Evolutionary conservation across 2,888 invertebrate genomes (phyloP), one percentile per base, ranked within the genome.

Genomic region (Caenorhabditis afra): DNA sequence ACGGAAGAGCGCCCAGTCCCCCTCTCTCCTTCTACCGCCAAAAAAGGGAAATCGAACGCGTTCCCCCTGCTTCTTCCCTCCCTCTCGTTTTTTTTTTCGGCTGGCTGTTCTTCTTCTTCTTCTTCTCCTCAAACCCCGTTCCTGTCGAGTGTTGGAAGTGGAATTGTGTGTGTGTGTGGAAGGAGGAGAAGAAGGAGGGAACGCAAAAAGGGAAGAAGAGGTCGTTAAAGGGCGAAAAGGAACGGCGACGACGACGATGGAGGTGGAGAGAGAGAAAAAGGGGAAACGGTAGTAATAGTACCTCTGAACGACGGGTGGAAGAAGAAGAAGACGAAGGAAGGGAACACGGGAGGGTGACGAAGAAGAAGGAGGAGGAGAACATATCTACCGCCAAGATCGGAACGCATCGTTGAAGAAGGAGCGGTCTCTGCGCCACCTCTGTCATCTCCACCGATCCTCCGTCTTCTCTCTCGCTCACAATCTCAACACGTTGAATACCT

Each of bases 61-160:
- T 29, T 29, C 29, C 29, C 7, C 29, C 29, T 29, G 4, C 29
- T 29, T 7, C 29, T 29, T 7, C 29, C 59, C 18, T 20, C 55
- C 16, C 1, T n/a, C 12, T 10, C 16, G 18, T 18, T 3, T 3
- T 5, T 29, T 29, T 29, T 29, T 14, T 41, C 11, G 14, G 41
- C 35, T 29, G n/a, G n/a, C n/a, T n/a, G n/a, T n/a, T n/a, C 23
- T 23, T 5, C 23, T 55, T n/a, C 20, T 22, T 35, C 22, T 55
- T 35, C 29, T 29, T 29, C 4, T 29, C 7, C 29, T 29, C 29
- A 29, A 29, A 29, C 29, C 41, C 20, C 57, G 57, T 57, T 57
- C 57, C 57, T 57, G 57, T 41, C 41, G 68, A 68, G 68, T 68
- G 68, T 37, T 29, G 4, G 49, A 49, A 41, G 18, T 4, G 18